These are phyloP conservation scores for Tachysurus vachellii DNA, from an alignment of 2,113 vertebrate genomes.

Conservation along the genomic window DNA sequence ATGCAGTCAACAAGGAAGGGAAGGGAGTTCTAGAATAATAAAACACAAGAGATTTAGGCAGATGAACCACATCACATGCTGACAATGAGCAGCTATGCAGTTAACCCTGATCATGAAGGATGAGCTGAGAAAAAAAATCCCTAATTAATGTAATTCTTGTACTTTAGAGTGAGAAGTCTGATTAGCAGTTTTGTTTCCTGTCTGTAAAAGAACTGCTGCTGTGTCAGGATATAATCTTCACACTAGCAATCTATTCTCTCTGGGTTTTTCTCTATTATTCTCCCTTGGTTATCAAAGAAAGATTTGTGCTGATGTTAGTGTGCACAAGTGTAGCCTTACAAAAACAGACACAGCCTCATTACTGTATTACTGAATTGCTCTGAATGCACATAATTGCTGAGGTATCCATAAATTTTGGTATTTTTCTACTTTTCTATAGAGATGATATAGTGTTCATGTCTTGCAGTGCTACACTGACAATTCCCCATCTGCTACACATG, in stretches of 20 bases:
- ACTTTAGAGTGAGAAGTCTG: conserved; percentile 24
- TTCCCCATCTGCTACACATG: conserved; percentile 1
- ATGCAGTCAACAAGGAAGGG: conserved; percentile 25
- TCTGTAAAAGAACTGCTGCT: conserved; percentile 22
- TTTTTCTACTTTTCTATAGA: conserved; percentile 1
- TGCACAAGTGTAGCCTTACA: conserved; percentile 15
- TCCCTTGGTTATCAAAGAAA: conserved; percentile 15
- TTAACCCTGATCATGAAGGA: conserved; percentile 11
- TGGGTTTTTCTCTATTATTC: not conserved
- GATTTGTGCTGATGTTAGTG: conserved; percentile 31
- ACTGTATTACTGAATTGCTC: not conserved
- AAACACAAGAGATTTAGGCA: conserved; percentile 32
- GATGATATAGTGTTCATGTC: not conserved
- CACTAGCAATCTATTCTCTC: conserved; percentile 14
- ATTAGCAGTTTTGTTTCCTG: conserved; percentile 17
- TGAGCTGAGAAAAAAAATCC: not conserved
- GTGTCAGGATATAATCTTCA: conserved; percentile 42
- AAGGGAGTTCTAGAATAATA: conserved; percentile 28
- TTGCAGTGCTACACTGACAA: conserved; percentile 1
- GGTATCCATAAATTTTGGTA: not conserved
- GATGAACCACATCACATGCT: not conserved
- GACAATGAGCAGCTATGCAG: not conserved
- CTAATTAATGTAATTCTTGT: conserved; percentile 25
- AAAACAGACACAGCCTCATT: not conserved
- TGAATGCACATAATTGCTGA: not conserved